phyloP scores from a whole-genome alignment of 2,113 vertebrate species.

The Hippocampus guttulatus region DNA sequence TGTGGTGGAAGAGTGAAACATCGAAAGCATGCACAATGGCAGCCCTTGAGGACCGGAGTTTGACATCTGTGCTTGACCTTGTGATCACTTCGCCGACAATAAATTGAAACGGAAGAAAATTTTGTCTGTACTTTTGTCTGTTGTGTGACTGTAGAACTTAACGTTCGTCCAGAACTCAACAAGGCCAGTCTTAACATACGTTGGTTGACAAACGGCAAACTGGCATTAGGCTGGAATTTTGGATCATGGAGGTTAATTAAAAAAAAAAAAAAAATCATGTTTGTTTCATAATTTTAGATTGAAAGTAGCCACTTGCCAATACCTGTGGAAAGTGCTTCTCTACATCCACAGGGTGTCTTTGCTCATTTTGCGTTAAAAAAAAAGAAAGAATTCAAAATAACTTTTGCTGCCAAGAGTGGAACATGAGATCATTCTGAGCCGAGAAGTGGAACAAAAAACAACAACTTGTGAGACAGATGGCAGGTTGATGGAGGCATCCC shows the following conservation, averaged over 20 bases:
- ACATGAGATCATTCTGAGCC: not conserved
- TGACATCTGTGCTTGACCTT: no score
- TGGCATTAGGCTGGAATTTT: not conserved
- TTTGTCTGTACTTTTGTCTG: no score
- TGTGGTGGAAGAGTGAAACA: no score
- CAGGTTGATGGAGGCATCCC: constrained; percentile 1
- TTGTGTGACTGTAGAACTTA: no score
- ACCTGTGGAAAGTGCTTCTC: not conserved
- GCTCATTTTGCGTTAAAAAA: not conserved
- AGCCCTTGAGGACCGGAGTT: no score
- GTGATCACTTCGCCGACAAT: no score
- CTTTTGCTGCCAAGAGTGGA: not conserved
- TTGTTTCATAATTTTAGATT: not conserved
- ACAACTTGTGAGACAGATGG: not conserved
- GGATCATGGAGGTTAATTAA: not conserved
- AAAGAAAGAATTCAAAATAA: not conserved
- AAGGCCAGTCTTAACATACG: no score
- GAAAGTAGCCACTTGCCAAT: no score
- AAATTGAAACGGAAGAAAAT: no score
- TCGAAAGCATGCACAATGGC: no score
- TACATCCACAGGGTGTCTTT: not conserved
- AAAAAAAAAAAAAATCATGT: not conserved
- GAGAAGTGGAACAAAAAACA: not conserved
- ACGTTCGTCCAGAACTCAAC: no score
- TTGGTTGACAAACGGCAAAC: not conserved